These are phyloP conservation scores for Talpa occidentalis DNA, from an alignment of 2,113 vertebrate genomes.

Conservation along the genomic window DNA sequence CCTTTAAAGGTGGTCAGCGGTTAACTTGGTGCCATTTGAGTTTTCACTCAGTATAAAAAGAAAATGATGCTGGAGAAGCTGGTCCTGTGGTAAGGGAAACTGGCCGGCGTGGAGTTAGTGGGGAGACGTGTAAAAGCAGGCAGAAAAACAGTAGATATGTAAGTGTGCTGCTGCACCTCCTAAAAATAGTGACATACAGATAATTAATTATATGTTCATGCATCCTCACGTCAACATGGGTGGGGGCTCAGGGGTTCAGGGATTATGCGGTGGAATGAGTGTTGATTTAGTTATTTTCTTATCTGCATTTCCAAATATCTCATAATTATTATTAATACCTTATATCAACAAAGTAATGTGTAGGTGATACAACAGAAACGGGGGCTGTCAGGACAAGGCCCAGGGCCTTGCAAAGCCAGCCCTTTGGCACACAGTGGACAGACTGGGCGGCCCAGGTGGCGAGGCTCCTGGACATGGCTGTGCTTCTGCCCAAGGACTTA, in stretches of 20 bases:
- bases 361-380: neutral
- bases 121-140: neutral
- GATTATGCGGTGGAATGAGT: neutral
- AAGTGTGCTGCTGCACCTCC: neutral
- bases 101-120: neutral
- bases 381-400: constrained; percentile 9
- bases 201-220: neutral
- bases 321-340: neutral
- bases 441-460: too few species aligned
- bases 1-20: neutral
- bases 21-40: neutral
- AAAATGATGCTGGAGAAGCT: neutral
- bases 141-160: neutral
- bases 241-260: neutral
- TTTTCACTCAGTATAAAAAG: neutral
- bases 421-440: neutral
- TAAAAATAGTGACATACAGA: neutral
- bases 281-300: neutral
- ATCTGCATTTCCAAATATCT: constrained; percentile 12
- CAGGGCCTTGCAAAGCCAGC: neutral
- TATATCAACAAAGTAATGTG: neutral
- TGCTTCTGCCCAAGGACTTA: neutral
- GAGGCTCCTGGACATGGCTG: too few species aligned
- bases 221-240: too few species aligned
- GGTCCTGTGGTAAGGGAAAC: neutral